Base-by-base conservation (phyloP, 2,888 invertebrate genomes). In the Drosophila affinis region DNA sequence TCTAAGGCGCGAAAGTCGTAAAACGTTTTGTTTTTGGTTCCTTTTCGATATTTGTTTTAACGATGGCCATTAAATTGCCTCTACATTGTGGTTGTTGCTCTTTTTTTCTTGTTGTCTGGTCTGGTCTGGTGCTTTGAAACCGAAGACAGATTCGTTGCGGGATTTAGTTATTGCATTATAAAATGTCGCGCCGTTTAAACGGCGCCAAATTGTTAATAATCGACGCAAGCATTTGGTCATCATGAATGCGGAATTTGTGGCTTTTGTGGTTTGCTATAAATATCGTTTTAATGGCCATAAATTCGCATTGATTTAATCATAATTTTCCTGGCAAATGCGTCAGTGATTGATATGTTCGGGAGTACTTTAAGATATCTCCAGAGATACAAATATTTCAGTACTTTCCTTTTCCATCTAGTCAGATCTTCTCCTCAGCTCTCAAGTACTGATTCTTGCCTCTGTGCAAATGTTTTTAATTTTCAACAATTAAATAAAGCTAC, bases 401-500 rank as follows among this genome's bases (percentile, higher is more conserved):
- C 10, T 10, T 9, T 21, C 34, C 34, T 12, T 12, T 34, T 34
- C 4, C 49, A 24, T 5, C 27, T 10, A n/a, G n/a, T 12, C 24
- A 18, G 21, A 39, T 29, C 14, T 21, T 44, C 4, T n/a, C 1
- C 21, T 34, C 21, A 14, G 9, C 0, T 27, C 10, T 12, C 45
- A 14, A 6, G 39, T 12, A 5, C 5, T 1, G 0, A 4, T 18
- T 48, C 51, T 54, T 69, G 46, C 17, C 48, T 58, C 45, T 75
- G 74, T 83, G 69, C 70, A 76, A 70, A 76, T 81, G 72, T 32
- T 72, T 78, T 87, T 73, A 81, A 81, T 87, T 81, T 73, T 65
- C 76, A 78, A 79, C 79, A 83, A 83, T 83, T 87, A 81, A 87
- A 81, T 55, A 76, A 87, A 87, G 81, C 76, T 14, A 68, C 39